A percentile compares a stretch with the other conserved stretches of the same genome.
Conservation (phyloP, 2,797 vertebrate genomes). For the Halcyon leucocephala region DNA sequence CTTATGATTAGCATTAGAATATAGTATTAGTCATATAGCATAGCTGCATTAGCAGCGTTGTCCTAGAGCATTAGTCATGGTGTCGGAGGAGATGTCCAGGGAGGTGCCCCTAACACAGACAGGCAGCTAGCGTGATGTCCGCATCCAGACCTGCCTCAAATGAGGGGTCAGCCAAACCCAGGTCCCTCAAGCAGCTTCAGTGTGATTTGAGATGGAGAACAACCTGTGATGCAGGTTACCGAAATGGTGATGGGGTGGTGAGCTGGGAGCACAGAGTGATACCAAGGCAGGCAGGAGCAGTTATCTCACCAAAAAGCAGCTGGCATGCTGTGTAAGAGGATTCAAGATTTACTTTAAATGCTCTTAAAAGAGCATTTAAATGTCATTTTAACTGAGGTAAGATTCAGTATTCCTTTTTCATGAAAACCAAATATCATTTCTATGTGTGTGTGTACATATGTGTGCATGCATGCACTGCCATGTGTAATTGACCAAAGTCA, state of each 20-base stretch:
- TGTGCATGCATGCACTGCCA: not conserved
- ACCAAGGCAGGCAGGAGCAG: not conserved
- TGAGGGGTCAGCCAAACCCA: fast-evolving
- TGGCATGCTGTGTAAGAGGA: not conserved
- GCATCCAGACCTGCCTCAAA: not conserved
- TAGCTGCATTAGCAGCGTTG: not conserved
- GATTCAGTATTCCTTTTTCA: not conserved
- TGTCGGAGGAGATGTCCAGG: not conserved
- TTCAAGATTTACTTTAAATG: not conserved
- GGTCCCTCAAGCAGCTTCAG: not conserved
- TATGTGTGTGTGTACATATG: not conserved
- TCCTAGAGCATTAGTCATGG: not conserved
- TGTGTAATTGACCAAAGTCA: not conserved
- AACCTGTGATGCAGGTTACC: too few relatives aligned
- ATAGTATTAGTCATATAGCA: not conserved
- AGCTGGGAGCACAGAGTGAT: fast-evolving
- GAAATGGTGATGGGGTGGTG: too few relatives aligned
- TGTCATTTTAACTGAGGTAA: not conserved
- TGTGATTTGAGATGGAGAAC: not conserved
- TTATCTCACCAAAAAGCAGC: not conserved
- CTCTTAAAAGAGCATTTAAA: not conserved
- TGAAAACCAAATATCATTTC: not conserved
- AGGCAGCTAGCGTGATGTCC: not conserved
- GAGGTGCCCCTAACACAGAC: not conserved
- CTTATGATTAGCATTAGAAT: not conserved